A percentile compares a stretch with the other conserved stretches of the same genome.
Conservation (phyloP, 2,888 invertebrate species). For the Acrobasis repandana region DNA sequence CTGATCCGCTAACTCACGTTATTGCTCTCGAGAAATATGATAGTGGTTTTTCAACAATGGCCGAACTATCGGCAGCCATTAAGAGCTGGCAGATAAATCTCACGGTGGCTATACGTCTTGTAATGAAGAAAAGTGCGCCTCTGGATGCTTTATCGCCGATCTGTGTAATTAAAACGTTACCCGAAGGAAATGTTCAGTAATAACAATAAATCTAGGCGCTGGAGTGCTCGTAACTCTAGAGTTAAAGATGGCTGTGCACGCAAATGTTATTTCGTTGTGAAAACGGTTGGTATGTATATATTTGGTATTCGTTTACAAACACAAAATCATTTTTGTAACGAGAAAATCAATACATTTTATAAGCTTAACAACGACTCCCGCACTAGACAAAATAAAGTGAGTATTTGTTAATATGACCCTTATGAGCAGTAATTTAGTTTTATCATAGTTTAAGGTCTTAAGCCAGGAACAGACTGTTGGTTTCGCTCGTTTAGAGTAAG, state of each 20-base stretch:
- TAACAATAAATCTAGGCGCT: constrained; percentile 75
- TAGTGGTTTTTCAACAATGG: constrained; percentile 34
- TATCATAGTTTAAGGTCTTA: too few species aligned
- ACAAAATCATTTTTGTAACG: too few species aligned
- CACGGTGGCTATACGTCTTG: constrained; percentile 67
- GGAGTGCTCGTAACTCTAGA: constrained; percentile 47
- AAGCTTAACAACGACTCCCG: too few species aligned
- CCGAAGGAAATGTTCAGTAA: constrained; percentile 80
- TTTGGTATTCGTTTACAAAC: too few species aligned
- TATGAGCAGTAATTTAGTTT: too few species aligned
- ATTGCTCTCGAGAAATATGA: constrained; percentile 54
- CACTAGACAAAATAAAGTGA: too few species aligned
- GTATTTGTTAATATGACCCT: too few species aligned
- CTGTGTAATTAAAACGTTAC: constrained; percentile 83
- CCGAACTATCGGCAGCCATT: constrained; percentile 53
- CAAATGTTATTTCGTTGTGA: constrained; percentile 36
- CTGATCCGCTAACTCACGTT: constrained; percentile 41
- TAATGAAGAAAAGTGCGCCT: constrained; percentile 83
- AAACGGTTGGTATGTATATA: background rate
- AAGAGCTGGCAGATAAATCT: constrained; percentile 66
- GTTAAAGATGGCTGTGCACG: constrained; percentile 7
- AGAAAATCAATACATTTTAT: too few species aligned
- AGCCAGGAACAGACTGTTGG: too few species aligned
- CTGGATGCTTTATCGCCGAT: constrained; percentile 80
- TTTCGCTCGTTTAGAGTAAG: too few species aligned